A percentile compares a stretch with the other conserved stretches of the same genome.
Conservation (phyloP, 2,797 vertebrate genomes). For the Poeciliopsis turneri region DNA sequence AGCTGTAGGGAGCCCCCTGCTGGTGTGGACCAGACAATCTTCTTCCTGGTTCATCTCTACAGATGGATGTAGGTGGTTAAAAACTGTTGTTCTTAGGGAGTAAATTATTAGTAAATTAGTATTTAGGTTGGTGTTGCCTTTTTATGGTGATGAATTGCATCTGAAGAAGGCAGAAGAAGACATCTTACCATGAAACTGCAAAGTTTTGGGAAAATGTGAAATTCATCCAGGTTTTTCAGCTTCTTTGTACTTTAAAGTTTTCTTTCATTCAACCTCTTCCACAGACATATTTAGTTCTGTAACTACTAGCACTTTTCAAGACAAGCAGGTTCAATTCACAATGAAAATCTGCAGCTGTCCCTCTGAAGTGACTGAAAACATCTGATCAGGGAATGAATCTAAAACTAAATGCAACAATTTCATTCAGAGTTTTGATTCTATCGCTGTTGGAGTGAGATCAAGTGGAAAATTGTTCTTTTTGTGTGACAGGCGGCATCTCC, state of each 20-base stretch:
- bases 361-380: not conserved
- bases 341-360: not conserved
- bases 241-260: not conserved
- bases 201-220: not conserved
- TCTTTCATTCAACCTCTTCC: too few species aligned
- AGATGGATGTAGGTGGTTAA: not conserved
- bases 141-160: not conserved
- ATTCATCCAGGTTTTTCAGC: not conserved
- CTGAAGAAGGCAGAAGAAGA: not conserved
- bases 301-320: not conserved
- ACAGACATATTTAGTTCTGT: not conserved
- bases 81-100: not conserved
- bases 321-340: not conserved
- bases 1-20: not conserved
- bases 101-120: too few species aligned
- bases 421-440: not conserved
- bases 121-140: not conserved
- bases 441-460: conserved; percentile 15
- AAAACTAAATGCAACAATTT: not conserved
- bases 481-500: conserved; percentile 45
- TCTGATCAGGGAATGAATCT: not conserved
- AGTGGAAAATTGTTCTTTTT: conserved; percentile 58
- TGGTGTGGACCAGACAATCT: not conserved
- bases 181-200: not conserved
- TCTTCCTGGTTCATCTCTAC: not conserved